Base-by-base conservation (phyloP, 2,113 vertebrate species). In the Triplophysa rosa region DNA sequence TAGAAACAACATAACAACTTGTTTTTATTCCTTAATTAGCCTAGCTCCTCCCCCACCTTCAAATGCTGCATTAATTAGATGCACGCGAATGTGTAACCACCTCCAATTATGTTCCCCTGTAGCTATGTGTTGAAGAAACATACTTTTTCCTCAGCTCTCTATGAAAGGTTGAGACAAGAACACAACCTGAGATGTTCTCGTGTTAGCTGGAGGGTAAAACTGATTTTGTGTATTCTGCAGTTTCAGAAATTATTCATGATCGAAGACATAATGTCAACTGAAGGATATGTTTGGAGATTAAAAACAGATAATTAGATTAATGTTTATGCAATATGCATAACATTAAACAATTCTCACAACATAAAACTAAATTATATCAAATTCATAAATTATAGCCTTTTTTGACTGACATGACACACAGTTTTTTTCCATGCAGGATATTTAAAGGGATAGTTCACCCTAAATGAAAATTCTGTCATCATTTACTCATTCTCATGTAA, bases 11-110 rank as follows among this genome's bases (percentile, higher is more conserved):
- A 86, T 89, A 88, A 88, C 88, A 89, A 88, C 86, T 85, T 87
- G 85, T 85, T 87, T 88, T 84, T 91, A 90, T 90, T 92, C 88
- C 89, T 80, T 89, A 89, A 91, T 91, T 90, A 90, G 84, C 84
- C 79, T 87, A 82, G 84, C 87, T 90, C 90, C 90, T 80, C 91
- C 90, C 87, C 72, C 78, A 90, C 88, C 87, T 72, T 84, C 87
- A 84, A 79, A 88, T 82, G 84, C 72, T 70, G 62, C 58, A 87
- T 84, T 89, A 90, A 92, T 93, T 91, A 91, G 83, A 80, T 86
- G 76, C 75, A 84, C 73, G 56, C 87, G 89, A 90, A 90, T 87
- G 84, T 90, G 86, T 88, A 77, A 84, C 91, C 89, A 86, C 67
- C 47, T 70, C 73, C 52, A 26, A 24, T 47, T 42, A 23, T 76